A percentile compares a stretch with the other conserved stretches of the same genome.
Evolutionary conservation across 1,140 invertebrate species (phyloP).

Genomic region (Drosophila dunni): DNA sequence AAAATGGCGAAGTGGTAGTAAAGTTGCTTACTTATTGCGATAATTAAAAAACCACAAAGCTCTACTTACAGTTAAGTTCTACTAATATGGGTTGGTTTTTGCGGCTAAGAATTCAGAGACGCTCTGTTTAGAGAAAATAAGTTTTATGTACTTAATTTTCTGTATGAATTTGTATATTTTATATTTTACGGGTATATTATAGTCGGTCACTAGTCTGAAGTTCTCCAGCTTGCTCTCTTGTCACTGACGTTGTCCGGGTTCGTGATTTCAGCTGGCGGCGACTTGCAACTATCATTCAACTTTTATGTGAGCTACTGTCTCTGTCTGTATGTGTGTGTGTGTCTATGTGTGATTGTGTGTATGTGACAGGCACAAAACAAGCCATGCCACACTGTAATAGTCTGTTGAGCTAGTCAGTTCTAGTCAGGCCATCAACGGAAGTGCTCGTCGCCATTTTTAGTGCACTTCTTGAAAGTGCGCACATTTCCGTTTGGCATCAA

Average conservation of each 20-base stretch:
- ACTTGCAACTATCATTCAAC: conserved; percentile 71
- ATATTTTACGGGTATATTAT: too few species aligned
- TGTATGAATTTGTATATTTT: too few species aligned
- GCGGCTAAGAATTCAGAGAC: too few species aligned
- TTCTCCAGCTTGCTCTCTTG: neutral
- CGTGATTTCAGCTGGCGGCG: conserved; percentile 61
- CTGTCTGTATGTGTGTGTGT: conserved; percentile 3
- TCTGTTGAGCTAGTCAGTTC: conserved; percentile 23
- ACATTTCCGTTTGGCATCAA: conserved; percentile 83
- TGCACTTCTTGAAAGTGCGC: conserved; percentile 81
- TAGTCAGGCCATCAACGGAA: conserved; percentile 71
- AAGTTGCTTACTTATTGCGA: too few species aligned
- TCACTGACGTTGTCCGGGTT: conserved; percentile 27
- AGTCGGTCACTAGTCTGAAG: too few species aligned
- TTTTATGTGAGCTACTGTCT: conserved; percentile 58
- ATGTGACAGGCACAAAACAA: conserved; percentile 20
- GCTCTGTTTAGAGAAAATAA: too few species aligned
- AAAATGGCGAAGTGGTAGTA: too few species aligned
- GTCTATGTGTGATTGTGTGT: conserved; percentile 21
- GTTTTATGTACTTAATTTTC: too few species aligned
- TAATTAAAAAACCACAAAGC: too few species aligned
- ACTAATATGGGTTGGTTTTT: too few species aligned
- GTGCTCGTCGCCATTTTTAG: conserved; percentile 83
- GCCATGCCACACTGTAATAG: conserved; percentile 18
- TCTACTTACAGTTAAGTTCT: too few species aligned